Conservation (phyloP, 2,113 vertebrate species). For the Varanus salvator region DNA sequence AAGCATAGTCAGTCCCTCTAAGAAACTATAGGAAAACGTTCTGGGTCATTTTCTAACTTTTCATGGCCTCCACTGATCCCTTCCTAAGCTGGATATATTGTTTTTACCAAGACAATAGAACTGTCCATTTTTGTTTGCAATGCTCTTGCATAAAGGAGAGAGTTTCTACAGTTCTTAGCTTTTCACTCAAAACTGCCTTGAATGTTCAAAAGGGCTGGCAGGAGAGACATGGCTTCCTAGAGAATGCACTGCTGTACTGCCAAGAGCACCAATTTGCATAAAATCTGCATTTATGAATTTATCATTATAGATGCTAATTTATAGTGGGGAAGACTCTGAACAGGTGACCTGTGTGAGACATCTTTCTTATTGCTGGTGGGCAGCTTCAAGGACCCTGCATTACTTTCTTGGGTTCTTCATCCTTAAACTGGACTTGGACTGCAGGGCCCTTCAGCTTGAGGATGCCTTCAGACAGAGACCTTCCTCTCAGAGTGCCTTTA, state of each 20-base stretch:
- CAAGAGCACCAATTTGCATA: no score
- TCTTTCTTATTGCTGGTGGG: neutral
- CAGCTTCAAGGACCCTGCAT: neutral
- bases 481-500: neutral
- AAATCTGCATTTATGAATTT: no score
- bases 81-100: neutral
- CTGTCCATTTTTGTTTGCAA: neutral
- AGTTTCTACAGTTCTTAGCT: neutral
- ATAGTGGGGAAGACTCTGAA: neutral
- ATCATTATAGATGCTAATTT: no score
- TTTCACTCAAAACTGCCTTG: neutral
- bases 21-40: neutral
- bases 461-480: neutral
- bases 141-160: neutral
- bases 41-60: neutral
- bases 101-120: neutral
- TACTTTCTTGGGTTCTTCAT: neutral
- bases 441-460: neutral
- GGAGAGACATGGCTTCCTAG: neutral
- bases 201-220: neutral
- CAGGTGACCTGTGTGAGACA: neutral
- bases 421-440: neutral
- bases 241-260: no score
- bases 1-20: neutral
- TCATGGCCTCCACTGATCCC: neutral